Evolutionary conservation across 1,140 invertebrate genomes (phyloP), one percentile per base, ranked within the genome.

Genomic region (Megalopta genalis): DNA sequence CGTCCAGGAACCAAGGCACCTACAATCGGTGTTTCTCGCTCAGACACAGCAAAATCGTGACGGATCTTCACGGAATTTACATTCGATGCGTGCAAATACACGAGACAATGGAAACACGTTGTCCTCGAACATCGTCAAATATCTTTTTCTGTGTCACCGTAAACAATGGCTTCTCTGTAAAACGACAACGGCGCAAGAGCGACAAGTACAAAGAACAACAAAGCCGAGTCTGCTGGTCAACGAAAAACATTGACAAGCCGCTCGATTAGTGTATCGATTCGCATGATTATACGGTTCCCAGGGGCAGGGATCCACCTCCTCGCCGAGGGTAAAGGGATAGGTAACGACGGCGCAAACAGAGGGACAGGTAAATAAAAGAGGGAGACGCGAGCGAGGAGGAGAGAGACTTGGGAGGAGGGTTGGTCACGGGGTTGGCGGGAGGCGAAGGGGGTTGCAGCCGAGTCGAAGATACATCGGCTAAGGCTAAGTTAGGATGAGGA

Each of bases 401-500:
- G 62, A n/a, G 18, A 7, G 54, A n/a, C 54, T n/a, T 1, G 18
- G 21, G 64, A 49, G 67, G 77, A 60, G 49, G 65, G n/a, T 57
- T 21, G 54, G 18, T 9, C 21, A n/a, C 25, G 37, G 39, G 27
- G 71, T 78, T 66, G 71, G 9, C 12, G 62, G 54, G 49, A 70
- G 42, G 62, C n/a, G 80, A 74, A 76, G 69, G 42, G 78, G 68
- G 72, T 76, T 63, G 77, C 18, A n/a, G 76, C 59, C 59, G 84
- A 74, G 72, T 65, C 65, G 80, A 80, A 72, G 72, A 65, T 79
- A 70, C 84, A 71, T 75, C 82, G 84, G 88, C 89, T 88, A 88
- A 90, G 87, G 88, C 90, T 90, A 91, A 92, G 90, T 91, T 92
- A 91, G 91, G 90, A 90, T 88, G 89, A 91, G 90, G 91, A 91